Conservation (phyloP, 2,797 vertebrate species). For the Paramormyrops hopkinsi region DNA sequence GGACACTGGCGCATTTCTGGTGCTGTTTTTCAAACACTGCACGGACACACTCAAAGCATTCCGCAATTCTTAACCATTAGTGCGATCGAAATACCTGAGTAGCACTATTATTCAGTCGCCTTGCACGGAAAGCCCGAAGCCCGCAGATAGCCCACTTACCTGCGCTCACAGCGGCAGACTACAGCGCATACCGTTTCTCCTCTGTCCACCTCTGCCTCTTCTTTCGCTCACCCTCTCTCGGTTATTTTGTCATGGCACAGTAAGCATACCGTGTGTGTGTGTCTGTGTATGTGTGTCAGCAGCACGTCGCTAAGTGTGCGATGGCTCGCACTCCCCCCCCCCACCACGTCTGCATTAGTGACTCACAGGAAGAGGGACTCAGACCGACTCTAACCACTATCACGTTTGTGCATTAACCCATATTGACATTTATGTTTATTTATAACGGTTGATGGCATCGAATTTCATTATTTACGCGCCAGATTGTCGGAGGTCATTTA, state of each 20-base stretch:
- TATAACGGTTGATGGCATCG: not conserved
- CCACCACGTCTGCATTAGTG: slow-evolving; percentile 12
- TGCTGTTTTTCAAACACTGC: not conserved
- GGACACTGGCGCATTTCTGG: not conserved
- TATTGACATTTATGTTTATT: not conserved
- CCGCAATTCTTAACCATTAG: not conserved
- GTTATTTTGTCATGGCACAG: not conserved
- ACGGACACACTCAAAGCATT: not conserved
- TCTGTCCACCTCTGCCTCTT: slow-evolving; percentile 19
- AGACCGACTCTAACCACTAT: not conserved
- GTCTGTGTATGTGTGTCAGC: slow-evolving; percentile 19
- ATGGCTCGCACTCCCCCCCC: not conserved
- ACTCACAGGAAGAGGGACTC: not conserved
- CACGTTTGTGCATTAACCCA: not conserved
- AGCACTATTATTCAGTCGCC: not conserved
- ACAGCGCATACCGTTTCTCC: slow-evolving; percentile 17
- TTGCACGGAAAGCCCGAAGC: slow-evolving; percentile 24
- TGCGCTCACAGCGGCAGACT: slow-evolving; percentile 17
- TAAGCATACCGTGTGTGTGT: not conserved
- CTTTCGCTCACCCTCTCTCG: slow-evolving; percentile 22
- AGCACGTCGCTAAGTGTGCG: slow-evolving; percentile 36
- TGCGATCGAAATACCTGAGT: not conserved
- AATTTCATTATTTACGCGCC: not conserved
- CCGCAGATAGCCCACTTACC: slow-evolving; percentile 33
- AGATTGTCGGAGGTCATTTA: not conserved